These are phyloP conservation scores for Siphlonurus alternatus DNA, from an alignment of 2,888 invertebrate species.

Conservation along the genomic window DNA sequence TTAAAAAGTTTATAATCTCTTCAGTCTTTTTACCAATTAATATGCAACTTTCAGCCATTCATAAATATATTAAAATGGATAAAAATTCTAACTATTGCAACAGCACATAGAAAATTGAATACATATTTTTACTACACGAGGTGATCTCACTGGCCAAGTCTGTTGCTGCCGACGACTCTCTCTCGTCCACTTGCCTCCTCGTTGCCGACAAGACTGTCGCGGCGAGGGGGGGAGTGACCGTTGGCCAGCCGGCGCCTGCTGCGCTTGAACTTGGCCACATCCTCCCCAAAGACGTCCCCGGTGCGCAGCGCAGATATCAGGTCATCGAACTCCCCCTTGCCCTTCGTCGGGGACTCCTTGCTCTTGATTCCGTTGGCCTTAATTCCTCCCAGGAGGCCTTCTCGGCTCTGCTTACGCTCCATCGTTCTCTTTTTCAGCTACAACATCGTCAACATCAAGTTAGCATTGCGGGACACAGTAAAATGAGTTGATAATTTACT, in stretches of 20 bases:
- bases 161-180: not conserved
- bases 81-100: no score
- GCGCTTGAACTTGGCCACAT: constrained; percentile 80
- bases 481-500: no score
- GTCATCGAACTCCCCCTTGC: constrained; percentile 88
- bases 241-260: constrained; percentile 45
- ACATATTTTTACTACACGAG: no score
- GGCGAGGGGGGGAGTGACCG: constrained; percentile 39
- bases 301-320: constrained; percentile 85
- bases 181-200: constrained; percentile 24
- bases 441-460: constrained; percentile 9
- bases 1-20: no score
- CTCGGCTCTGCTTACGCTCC: constrained; percentile 65
- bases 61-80: not conserved
- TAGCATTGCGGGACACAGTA: no score
- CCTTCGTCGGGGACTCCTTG: constrained; percentile 33
- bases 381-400: constrained; percentile 35
- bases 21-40: no score
- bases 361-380: constrained; percentile 35
- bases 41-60: no score
- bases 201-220: constrained; percentile 41
- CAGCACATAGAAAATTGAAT: no score
- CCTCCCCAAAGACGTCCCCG: constrained; percentile 90
- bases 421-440: constrained; percentile 70
- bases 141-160: not conserved